phyloP scores from a whole-genome alignment of 2,888 invertebrate species.

The Athalia rosae region DNA sequence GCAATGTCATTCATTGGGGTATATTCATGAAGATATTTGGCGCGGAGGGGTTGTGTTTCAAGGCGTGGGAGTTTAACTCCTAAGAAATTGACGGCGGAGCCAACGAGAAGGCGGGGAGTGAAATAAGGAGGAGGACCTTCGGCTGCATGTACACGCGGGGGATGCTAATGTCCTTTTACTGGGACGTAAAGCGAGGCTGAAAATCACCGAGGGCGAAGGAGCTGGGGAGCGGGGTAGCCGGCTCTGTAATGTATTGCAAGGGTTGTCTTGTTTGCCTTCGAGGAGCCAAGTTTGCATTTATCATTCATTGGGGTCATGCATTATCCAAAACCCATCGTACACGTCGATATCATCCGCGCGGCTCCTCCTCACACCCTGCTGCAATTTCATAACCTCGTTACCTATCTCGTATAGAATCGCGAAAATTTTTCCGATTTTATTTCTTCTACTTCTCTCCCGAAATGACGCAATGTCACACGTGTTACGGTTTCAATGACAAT shows the following conservation, averaged over 20 bases:
- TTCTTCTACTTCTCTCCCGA: no score
- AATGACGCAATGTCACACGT: no score
- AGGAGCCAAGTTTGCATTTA: conserved; percentile 50
- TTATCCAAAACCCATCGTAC: conserved; percentile 41
- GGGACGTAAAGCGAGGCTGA: conserved; percentile 26
- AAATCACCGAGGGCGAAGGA: conserved; percentile 21
- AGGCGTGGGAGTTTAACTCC: conserved; percentile 38
- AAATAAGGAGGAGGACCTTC: background rate
- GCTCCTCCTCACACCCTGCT: conserved; percentile 6
- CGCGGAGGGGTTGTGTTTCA: conserved; percentile 26
- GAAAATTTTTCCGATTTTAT: no score
- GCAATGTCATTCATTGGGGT: conserved; percentile 38
- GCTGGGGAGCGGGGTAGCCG: conserved; percentile 26
- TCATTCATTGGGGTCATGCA: conserved; percentile 55
- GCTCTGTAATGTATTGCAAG: conserved; percentile 58
- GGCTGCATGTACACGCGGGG: conserved; percentile 3
- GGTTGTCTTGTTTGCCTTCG: conserved; percentile 54
- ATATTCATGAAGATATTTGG: conserved; percentile 26
- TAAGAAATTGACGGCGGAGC: conserved; percentile 23
- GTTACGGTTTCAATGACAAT: no score
- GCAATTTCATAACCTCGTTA: conserved; percentile 7
- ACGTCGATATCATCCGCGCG: conserved; percentile 15
- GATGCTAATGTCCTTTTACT: conserved; percentile 42
- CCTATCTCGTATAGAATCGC: background rate
- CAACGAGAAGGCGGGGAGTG: conserved; percentile 7